These are phyloP conservation scores for Myotis brandtii DNA, from an alignment of 2,113 vertebrate genomes.

Conservation along the genomic window DNA sequence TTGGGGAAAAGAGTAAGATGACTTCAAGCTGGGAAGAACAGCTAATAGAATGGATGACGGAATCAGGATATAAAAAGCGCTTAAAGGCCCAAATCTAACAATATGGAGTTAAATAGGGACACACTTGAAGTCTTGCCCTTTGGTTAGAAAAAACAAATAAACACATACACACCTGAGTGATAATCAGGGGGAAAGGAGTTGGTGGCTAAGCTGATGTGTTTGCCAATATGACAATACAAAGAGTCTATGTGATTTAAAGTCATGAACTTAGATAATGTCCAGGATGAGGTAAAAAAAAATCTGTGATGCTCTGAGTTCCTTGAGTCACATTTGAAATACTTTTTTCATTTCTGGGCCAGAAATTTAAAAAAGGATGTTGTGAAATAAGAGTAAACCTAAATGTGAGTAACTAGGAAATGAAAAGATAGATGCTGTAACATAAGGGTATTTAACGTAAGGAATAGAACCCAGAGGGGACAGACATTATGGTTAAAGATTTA, in stretches of 20 bases:
- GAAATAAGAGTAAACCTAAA: neutral
- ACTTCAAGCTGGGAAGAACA: neutral
- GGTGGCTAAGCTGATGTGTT: neutral
- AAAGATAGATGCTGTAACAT: neutral
- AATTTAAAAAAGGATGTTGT: neutral
- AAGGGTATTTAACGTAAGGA: neutral
- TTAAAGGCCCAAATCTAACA: conserved; percentile 51
- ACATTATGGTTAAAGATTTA: neutral
- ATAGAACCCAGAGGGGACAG: neutral
- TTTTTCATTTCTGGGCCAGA: neutral
- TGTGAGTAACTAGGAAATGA: neutral
- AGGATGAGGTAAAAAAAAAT: neutral
- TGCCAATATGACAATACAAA: neutral
- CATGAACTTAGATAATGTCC: neutral
- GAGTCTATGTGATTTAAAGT: neutral
- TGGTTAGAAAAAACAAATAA: neutral
- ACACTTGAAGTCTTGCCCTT: neutral
- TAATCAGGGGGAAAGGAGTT: neutral
- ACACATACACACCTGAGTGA: neutral
- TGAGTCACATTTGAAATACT: neutral
- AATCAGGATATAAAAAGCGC: conserved; percentile 41
- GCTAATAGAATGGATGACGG: neutral
- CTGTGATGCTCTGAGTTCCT: neutral
- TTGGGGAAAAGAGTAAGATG: neutral
- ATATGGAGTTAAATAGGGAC: neutral